Percentiles rank a stretch among this genome's conserved stretches.
Conservation (phyloP, 23 tunicate genomes). For the Ciona savignyi region DNA sequence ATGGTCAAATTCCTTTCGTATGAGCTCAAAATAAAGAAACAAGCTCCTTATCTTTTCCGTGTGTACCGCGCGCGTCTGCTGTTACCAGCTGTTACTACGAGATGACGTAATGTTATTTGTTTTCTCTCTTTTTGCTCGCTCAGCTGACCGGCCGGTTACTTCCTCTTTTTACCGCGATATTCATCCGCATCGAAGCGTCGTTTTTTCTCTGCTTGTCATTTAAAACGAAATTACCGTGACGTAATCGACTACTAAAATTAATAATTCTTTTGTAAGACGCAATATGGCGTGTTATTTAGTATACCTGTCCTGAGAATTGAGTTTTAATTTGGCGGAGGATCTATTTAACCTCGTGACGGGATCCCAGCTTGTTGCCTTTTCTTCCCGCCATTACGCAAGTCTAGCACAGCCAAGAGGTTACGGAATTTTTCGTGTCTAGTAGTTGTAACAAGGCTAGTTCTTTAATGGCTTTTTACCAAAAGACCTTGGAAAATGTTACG, state of each 20-base stretch:
- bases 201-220: too few species aligned
- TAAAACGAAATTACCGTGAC: too few species aligned
- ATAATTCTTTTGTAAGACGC: too few species aligned
- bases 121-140: constrained; percentile 82
- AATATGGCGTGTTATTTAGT: too few species aligned
- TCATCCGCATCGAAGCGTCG: constrained; percentile 52
- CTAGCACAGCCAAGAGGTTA: background rate
- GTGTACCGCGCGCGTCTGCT: background rate
- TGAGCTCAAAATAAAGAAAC: background rate
- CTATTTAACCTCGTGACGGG: background rate
- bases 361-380: background rate
- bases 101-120: constrained; percentile 92
- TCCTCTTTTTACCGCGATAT: constrained; percentile 34
- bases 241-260: too few species aligned
- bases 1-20: background rate
- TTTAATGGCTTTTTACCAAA: background rate
- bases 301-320: too few species aligned
- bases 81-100: constrained; percentile 92
- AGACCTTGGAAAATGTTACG: background rate
- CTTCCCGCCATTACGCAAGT: background rate
- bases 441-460: background rate
- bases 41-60: background rate
- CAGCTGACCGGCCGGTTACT: constrained; percentile 93
- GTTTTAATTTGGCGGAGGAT: too few species aligned
- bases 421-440: background rate